Evolutionary conservation across 1,140 invertebrate genomes (phyloP), one percentile per base, ranked within the genome.

Genomic region (Drosophila simulans): DNA sequence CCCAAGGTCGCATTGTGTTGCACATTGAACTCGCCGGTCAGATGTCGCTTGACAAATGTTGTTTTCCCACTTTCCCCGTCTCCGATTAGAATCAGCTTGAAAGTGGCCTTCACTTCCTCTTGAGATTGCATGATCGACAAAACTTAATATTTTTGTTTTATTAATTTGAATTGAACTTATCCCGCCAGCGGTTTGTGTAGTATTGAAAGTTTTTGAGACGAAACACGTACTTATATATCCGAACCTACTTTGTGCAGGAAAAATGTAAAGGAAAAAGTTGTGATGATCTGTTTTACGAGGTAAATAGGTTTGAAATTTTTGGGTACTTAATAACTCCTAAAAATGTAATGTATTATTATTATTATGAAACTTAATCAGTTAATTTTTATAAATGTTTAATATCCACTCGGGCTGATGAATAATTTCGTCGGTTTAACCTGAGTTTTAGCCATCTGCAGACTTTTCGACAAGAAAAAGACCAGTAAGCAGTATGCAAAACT

Each of bases 31-130:
- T 99, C 99, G 92, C 99, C 99, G 84, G 99, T 99, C 92, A 99
- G 95, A 93, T 99, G 99, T 64, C 99, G 95, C 94, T 99, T 99
- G 3, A 99, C 98, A 91, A 99, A 99, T 37, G 99, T 99, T 0
- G 99, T 99, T 94, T 99, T 99, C 3, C 99, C 99, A 75, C 98
- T 99, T 94, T 99, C 99, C 92, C 99, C 99, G 93, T 99, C 99
- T 49, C 99, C 99, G 37, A 99, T 98, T 22, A 99, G 93, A 17
- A 99, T 98, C 90, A 99, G 97, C 95, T 99, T 97, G 92, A 86
- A 86, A 10, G 83, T 78, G 45, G 82, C 78, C 20, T 22, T 22
- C 20, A 86, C 17, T 17, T 45, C 42, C 5, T 42, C 2, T 13
- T 39, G 1, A 12, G 11, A 0, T 7, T 15, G 7, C 42, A 45